These are phyloP conservation scores for Dendrocopos noguchii DNA, from an alignment of 2,113 vertebrate genomes.

Conservation along the genomic window DNA sequence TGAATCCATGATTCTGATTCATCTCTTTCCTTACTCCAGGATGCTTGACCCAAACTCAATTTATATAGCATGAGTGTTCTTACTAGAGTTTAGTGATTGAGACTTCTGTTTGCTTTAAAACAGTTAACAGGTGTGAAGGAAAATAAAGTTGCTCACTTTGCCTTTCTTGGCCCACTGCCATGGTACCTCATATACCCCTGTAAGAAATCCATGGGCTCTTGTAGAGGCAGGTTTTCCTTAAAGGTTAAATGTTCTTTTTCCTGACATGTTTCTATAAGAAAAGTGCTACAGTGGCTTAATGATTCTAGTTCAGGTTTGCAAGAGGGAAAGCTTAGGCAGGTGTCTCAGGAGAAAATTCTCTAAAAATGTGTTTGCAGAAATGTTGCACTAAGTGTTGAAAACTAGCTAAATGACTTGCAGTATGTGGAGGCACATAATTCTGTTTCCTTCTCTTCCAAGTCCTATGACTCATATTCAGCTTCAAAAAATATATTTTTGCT, in stretches of 20 bases:
- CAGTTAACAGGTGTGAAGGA: background rate
- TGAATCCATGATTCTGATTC: too few relatives aligned
- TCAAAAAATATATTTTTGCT: constrained; percentile 58
- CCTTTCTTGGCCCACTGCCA: background rate
- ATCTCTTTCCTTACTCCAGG: background rate
- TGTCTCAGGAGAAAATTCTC: constrained; percentile 50
- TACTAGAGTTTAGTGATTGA: background rate
- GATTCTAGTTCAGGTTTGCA: constrained; percentile 21
- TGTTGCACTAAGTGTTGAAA: constrained; percentile 59
- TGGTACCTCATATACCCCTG: background rate
- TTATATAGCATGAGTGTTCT: background rate
- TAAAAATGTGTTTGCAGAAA: constrained; percentile 53
- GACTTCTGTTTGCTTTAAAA: background rate
- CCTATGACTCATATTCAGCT: constrained; percentile 45
- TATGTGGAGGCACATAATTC: constrained; percentile 40
- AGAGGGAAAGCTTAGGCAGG: constrained; percentile 20
- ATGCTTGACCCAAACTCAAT: background rate
- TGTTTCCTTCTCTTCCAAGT: constrained; percentile 52
- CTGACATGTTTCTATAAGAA: constrained; percentile 26
- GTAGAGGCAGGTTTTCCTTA: constrained; percentile 28
- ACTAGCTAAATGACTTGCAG: constrained; percentile 59
- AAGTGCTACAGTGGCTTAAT: constrained; percentile 9
- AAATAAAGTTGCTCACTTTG: background rate
- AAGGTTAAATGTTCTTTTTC: constrained; percentile 22
- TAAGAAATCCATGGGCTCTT: background rate